Evolutionary conservation across 2,113 vertebrate species (phyloP), one percentile per base, ranked within the genome.

Genomic region (Numenius arquata): DNA sequence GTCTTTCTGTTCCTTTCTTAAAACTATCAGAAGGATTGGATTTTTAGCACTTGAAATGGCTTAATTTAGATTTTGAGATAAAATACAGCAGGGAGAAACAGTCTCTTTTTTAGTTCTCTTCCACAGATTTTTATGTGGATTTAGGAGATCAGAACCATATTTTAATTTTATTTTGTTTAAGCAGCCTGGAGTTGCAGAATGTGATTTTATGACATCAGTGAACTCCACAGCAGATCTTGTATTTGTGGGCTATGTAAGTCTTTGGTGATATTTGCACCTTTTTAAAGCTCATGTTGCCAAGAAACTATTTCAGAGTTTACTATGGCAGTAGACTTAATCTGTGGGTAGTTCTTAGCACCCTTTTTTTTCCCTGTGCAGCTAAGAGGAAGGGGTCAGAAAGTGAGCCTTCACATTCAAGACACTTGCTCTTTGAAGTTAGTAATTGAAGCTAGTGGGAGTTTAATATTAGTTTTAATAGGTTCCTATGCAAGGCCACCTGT

Each of bases 1-100:
- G 71, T 84, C 80, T 95, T 93, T 87, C 89, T 78, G 72, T 96
- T 92, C 73, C 58, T 87, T 87, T 85, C 92, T 82, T 94, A 75
- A 87, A 95, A 72, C 52, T 36, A 62, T 92, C 59, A 88, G 52
- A 90, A 92, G 55, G 70, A 92, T 87, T 94, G 61, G 85, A 81
- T 93, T 94, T 93, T 94, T 92, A 89, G 87, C 56, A 65, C 48
- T 81, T 73, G 43, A 94, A 87, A 65, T 87, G 66, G 34, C 52
- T 96, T 85, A 45, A 72, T 93, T 92, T 85, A 70, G 85, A 73
- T 90, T 94, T 83, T 70, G 63, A 90, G 70, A 38, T 85, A 84
- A 93, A 93, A 72, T 16, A 43, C 16, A 29, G 13, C 30, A 82
- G 32, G 56, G 48, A 96, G 58, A 92, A 75, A 41, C 2, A 5